A percentile compares a stretch with the other conserved stretches of the same genome.
These are phyloP conservation scores for Larimichthys crocea DNA, from an alignment of 2,113 vertebrate genomes.

Conservation along the genomic window DNA sequence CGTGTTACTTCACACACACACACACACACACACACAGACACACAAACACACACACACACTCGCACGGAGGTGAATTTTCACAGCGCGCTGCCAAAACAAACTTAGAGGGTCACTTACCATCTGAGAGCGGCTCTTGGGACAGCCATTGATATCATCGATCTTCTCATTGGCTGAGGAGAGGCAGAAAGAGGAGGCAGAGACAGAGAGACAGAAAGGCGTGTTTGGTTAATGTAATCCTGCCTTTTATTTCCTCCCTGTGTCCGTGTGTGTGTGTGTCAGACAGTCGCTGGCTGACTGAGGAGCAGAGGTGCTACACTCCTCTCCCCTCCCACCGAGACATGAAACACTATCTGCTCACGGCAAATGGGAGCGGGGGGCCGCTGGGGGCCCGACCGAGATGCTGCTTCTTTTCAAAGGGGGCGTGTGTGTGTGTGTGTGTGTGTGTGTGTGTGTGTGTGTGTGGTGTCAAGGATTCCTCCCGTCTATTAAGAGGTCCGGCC, in stretches of 20 bases:
- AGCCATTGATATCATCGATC: constrained; percentile 98
- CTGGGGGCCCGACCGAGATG: constrained; percentile 63
- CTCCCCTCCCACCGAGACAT: constrained; percentile 52
- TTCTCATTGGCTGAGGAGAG: constrained; percentile 95
- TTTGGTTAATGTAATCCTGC: constrained; percentile 47
- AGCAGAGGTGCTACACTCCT: constrained; percentile 42
- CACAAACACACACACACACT: constrained; percentile 7
- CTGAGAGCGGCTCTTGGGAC: constrained; percentile 96
- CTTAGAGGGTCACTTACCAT: constrained; percentile 90
- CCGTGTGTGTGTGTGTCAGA: constrained; percentile 46
- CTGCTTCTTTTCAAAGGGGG: constrained; percentile 29
- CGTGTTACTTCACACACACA: constrained; percentile 27
- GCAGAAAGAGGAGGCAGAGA: constrained; percentile 54
- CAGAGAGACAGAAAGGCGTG: constrained; percentile 56
- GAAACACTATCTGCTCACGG: constrained; percentile 76
- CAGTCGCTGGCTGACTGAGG: constrained; percentile 51
- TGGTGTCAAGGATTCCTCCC: constrained; percentile 73
- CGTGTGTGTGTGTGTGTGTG: constrained; percentile 75
- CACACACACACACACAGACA: no score
- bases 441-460: constrained; percentile 76
- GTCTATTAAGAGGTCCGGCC: constrained; percentile 81
- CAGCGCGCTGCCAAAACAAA: constrained; percentile 49
- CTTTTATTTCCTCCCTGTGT: constrained; percentile 37
- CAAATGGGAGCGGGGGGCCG: constrained; percentile 76
- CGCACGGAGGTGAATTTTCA: constrained; percentile 45